These are phyloP conservation scores for Adelognathus sp. DNA, from an alignment of 2,888 invertebrate genomes.

Conservation along the genomic window DNA sequence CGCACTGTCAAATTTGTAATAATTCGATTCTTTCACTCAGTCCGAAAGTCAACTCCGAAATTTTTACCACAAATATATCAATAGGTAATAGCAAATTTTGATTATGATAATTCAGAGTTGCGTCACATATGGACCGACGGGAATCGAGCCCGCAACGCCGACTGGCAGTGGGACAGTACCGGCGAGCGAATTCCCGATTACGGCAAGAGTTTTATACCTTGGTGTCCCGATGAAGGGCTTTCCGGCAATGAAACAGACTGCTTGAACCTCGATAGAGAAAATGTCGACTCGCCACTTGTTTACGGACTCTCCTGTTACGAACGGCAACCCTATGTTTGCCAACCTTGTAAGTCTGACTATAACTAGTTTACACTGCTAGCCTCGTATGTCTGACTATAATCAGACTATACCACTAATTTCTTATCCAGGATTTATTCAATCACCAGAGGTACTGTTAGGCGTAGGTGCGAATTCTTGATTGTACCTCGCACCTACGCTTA, in stretches of 20 bases:
- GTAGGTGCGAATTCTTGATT: too few relatives aligned
- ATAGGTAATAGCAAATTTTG: not conserved
- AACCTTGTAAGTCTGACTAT: constrained; percentile 59
- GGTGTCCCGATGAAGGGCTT: constrained; percentile 57
- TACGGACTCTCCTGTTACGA: constrained; percentile 64
- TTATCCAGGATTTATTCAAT: not conserved
- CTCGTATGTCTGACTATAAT: constrained; percentile 16
- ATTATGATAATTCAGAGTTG: constrained; percentile 57
- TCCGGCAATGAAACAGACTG: constrained; percentile 49
- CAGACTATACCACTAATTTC: not conserved
- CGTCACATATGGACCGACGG: constrained; percentile 64
- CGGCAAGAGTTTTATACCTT: constrained; percentile 58
- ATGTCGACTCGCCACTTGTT: constrained; percentile 60
- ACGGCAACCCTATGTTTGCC: constrained; percentile 64
- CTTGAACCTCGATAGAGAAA: constrained; percentile 67
- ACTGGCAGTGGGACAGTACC: constrained; percentile 60
- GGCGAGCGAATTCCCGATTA: constrained; percentile 32
- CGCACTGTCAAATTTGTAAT: too few relatives aligned
- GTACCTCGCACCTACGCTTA: too few relatives aligned
- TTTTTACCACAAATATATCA: not conserved
- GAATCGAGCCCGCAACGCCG: not conserved
- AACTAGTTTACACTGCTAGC: not conserved
- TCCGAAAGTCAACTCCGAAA: too few relatives aligned
- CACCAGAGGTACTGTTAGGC: too few relatives aligned
- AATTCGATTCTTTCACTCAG: too few relatives aligned